phyloP scores from a whole-genome alignment of 2,797 vertebrate species.

The Myripristis jacobus region DNA sequence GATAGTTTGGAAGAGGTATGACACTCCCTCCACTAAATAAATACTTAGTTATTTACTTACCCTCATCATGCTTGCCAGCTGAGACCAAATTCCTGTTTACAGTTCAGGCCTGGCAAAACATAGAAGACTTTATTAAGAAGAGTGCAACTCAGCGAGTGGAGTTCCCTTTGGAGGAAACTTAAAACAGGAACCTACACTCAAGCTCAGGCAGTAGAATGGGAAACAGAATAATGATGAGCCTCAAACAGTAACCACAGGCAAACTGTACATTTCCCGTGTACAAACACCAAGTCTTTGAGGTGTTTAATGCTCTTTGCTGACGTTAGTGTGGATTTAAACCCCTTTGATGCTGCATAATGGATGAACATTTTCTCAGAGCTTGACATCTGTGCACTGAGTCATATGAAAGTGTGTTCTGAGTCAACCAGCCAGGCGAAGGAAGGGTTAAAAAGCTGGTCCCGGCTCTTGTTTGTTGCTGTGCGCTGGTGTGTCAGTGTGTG shows the following conservation, averaged over 20 bases:
- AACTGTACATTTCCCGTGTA: background rate
- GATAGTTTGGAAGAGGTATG: background rate
- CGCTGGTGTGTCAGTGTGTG: constrained; percentile 27
- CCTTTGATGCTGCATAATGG: background rate
- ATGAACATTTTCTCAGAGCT: no score
- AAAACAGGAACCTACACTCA: background rate
- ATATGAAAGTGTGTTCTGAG: background rate
- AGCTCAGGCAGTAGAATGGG: background rate
- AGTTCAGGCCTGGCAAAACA: background rate
- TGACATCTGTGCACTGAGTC: no score
- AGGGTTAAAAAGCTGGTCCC: constrained; percentile 11
- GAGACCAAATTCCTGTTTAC: background rate
- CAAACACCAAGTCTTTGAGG: no score
- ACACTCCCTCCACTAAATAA: background rate
- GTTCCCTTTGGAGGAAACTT: background rate
- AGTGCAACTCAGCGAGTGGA: background rate
- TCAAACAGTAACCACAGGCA: background rate
- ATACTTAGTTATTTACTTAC: background rate
- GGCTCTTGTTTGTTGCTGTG: constrained; percentile 20
- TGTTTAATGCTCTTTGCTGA: no score
- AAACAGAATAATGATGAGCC: background rate
- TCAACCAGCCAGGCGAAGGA: background rate
- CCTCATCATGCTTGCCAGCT: background rate
- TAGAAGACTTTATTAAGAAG: background rate
- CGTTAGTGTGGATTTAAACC: no score